Evolutionary conservation across 2,888 invertebrate genomes (phyloP), one percentile per base, ranked within the genome.

Genomic region (Portevinia maculata): DNA sequence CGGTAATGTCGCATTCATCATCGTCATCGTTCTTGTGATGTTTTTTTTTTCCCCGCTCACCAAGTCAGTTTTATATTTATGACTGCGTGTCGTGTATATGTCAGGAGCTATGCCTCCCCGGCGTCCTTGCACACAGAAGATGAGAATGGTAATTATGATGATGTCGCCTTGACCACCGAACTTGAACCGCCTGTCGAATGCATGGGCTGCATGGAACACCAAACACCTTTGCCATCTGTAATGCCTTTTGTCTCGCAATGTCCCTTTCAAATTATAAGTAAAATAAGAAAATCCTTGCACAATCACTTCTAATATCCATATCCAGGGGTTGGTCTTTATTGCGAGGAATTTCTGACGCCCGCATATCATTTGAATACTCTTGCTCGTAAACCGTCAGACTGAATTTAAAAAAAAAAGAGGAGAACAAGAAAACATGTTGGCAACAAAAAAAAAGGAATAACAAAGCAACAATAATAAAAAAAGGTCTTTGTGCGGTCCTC

Each of bases 401-500:
- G 17, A 32, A 24, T 13, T 13, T 13, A 8, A 4, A 17, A 50
- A 34, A 17, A 28, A 74, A 41, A 8, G 0, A 13, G 17, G 21
- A 46, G 7, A 5, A n/a, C 52, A 57, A 30, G 37, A 57, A 46
- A 59, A 55, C 39, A 28, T 30, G 55, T 11, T 11, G n/a, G 24
- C 17, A 34, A 71, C 50, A 55, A 52, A 71, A 73, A n/a, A n/a
- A 59, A 67, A 9, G 52, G 67, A 60, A 62, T 59, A 65, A 53
- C 70, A 52, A 65, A 59, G 59, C 52, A 53, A 46, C 44, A 73
- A 17, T n/a, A 57, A 30, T 19, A 48, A 39, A 53, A 52, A 55
- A 39, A 50, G 21, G 64, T 37, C 62, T 70, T 50, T 52, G 79
- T 83, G 78, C 73, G 71, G 83, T 67, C 78, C 83, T 83, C 67